Evolutionary conservation across 2,888 invertebrate species (phyloP).

Genomic region (Apomyelois bistriatella): DNA sequence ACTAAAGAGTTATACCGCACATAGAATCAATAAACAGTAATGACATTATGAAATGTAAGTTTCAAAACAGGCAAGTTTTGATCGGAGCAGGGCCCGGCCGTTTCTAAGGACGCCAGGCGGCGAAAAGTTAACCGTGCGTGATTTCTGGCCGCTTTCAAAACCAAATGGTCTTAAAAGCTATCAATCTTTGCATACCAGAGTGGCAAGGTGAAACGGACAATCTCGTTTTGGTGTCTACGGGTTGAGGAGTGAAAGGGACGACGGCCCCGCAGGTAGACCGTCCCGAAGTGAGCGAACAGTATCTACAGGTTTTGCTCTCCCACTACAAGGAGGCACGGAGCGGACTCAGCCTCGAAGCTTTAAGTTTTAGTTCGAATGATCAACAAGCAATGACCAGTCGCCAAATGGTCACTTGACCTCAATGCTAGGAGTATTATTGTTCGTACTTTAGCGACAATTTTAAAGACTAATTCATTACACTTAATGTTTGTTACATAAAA

Average conservation of each 20-base stretch:
- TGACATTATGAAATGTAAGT: slow-evolving; percentile 54
- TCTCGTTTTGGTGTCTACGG: slow-evolving; percentile 39
- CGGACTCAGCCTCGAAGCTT: slow-evolving; percentile 71
- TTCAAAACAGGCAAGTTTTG: slow-evolving; percentile 44
- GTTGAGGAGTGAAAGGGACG: slow-evolving; percentile 66
- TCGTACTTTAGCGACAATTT: background rate
- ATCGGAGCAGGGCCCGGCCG: slow-evolving; percentile 56
- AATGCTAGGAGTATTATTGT: background rate
- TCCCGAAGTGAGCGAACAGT: slow-evolving; percentile 69
- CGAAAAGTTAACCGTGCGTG: slow-evolving; percentile 78
- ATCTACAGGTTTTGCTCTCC: slow-evolving; percentile 80
- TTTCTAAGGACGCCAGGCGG: slow-evolving; percentile 74
- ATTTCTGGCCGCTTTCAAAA: slow-evolving; percentile 77
- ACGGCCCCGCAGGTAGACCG: slow-evolving; percentile 65
- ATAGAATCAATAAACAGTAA: slow-evolving; percentile 57
- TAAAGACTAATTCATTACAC: background rate
- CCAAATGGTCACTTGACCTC: slow-evolving; percentile 25
- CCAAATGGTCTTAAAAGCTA: slow-evolving; percentile 79
- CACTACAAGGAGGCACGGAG: slow-evolving; percentile 74
- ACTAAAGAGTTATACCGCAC: slow-evolving; percentile 47
- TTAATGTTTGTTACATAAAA: background rate
- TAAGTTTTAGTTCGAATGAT: slow-evolving; percentile 67
- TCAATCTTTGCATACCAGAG: slow-evolving; percentile 80
- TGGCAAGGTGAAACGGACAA: slow-evolving; percentile 67
- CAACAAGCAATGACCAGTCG: slow-evolving; percentile 54